phyloP scores from a whole-genome alignment of 1,140 invertebrate genomes.

The Frieseomelitta varia region DNA sequence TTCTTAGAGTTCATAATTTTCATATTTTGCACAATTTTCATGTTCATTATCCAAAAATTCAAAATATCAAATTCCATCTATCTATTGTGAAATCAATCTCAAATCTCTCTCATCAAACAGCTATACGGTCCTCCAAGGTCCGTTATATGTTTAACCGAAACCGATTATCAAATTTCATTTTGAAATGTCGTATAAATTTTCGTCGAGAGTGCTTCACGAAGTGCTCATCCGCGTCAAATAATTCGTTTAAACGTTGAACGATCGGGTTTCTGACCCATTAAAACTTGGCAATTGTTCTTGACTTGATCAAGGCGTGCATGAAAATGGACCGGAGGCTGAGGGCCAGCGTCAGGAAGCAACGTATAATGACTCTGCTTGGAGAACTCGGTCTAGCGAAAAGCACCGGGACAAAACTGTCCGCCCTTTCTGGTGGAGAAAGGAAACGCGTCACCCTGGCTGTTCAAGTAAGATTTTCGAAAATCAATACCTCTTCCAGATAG shows the following conservation, averaged over 20 bases:
- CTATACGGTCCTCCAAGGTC: neutral
- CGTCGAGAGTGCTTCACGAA: neutral
- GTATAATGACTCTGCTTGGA: slow-evolving; percentile 72
- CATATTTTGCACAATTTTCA: neutral
- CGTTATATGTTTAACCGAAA: neutral
- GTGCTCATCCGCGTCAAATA: neutral
- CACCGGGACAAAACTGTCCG: slow-evolving; percentile 85
- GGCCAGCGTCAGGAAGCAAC: slow-evolving; percentile 63
- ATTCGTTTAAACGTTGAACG: slow-evolving; percentile 17
- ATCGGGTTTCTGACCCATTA: slow-evolving; percentile 15
- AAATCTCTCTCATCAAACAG: neutral
- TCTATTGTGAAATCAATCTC: neutral
- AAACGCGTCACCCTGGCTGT: slow-evolving; percentile 93
- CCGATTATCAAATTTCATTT: neutral
- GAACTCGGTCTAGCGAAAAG: slow-evolving; percentile 88
- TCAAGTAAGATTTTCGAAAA: slow-evolving; percentile 84
- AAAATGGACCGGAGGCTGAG: slow-evolving; percentile 76
- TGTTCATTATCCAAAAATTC: neutral
- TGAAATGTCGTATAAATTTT: neutral
- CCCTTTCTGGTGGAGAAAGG: slow-evolving; percentile 92
- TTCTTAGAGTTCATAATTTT: neutral
- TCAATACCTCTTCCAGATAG: neutral
- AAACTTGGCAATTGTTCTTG: slow-evolving; percentile 28
- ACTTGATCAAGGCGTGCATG: slow-evolving; percentile 74
- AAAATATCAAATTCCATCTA: too few species aligned